These are phyloP conservation scores for Gobio gobio DNA, from an alignment of 2,113 vertebrate genomes.

Conservation along the genomic window DNA sequence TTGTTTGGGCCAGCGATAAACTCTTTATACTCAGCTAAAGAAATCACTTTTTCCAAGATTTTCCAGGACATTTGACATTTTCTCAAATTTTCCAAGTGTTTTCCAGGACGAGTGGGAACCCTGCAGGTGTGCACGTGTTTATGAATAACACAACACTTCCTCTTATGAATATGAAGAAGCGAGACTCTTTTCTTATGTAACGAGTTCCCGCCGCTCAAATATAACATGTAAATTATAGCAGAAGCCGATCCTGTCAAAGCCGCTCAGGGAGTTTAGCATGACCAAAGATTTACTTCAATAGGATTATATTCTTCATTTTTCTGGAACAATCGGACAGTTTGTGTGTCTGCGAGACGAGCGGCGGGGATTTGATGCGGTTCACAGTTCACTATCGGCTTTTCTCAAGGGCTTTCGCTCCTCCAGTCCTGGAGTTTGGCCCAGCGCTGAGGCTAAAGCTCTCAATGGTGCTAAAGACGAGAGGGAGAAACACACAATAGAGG, in stretches of 20 bases:
- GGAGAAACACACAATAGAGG: conserved; percentile 7
- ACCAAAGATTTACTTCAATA: conserved; percentile 79
- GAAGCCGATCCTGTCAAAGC: conserved; percentile 54
- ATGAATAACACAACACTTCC: background rate
- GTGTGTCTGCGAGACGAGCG: conserved; percentile 65
- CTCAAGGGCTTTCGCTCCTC: conserved; percentile 65
- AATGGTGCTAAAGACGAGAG: background rate
- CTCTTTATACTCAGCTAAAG: no score
- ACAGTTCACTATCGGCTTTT: conserved; percentile 80
- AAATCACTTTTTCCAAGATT: no score
- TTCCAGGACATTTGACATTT: no score
- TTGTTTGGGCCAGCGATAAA: no score
- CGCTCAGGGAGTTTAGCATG: conserved; percentile 74
- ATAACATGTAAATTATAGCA: conserved; percentile 59
- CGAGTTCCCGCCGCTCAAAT: conserved; percentile 47
- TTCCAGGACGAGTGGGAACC: no score
- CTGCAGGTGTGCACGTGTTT: background rate
- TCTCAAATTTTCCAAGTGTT: no score
- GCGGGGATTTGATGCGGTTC: conserved; percentile 81
- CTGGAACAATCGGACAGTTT: conserved; percentile 78
- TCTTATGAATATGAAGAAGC: conserved; percentile 29
- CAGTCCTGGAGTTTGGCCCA: conserved; percentile 35
- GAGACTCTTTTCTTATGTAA: conserved; percentile 46
- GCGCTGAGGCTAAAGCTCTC: conserved; percentile 26
- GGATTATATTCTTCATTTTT: conserved; percentile 83